These are phyloP conservation scores for Petrocephalus microphthalmus DNA, from an alignment of 2,113 vertebrate genomes.

Conservation along the genomic window DNA sequence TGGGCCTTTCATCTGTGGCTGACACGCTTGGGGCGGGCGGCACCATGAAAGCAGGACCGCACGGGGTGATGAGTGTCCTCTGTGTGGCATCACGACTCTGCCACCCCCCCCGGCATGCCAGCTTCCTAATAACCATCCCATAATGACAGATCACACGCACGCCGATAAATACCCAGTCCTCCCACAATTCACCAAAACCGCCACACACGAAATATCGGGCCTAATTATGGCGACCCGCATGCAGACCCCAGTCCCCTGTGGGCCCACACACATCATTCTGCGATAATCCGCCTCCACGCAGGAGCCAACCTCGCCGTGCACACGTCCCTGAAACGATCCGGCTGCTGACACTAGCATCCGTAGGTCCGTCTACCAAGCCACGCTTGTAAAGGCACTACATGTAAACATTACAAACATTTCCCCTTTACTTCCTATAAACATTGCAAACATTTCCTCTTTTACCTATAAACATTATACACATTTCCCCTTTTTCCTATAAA, in stretches of 20 bases:
- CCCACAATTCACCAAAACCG: not conserved
- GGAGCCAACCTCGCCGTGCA: not conserved
- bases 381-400: not conserved
- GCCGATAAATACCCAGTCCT: not conserved
- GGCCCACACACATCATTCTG: not conserved
- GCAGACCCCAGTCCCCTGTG: not conserved
- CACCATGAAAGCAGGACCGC: constrained; percentile 35
- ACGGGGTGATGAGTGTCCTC: constrained; percentile 14
- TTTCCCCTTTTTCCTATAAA: not conserved
- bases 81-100: not conserved
- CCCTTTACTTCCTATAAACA: not conserved
- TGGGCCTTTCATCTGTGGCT: constrained; percentile 34
- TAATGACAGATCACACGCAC: not conserved
- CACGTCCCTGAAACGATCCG: not conserved
- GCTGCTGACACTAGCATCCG: not conserved
- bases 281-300: not conserved
- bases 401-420: not conserved
- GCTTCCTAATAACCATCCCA: not conserved
- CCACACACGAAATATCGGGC: not conserved
- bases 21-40: constrained; percentile 19
- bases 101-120: not conserved
- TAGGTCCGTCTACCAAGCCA: not conserved
- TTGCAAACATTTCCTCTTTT: not conserved
- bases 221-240: not conserved
- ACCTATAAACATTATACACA: no score